Conservation (phyloP, 2,113 vertebrate genomes). For the Catharus fuscescens region DNA sequence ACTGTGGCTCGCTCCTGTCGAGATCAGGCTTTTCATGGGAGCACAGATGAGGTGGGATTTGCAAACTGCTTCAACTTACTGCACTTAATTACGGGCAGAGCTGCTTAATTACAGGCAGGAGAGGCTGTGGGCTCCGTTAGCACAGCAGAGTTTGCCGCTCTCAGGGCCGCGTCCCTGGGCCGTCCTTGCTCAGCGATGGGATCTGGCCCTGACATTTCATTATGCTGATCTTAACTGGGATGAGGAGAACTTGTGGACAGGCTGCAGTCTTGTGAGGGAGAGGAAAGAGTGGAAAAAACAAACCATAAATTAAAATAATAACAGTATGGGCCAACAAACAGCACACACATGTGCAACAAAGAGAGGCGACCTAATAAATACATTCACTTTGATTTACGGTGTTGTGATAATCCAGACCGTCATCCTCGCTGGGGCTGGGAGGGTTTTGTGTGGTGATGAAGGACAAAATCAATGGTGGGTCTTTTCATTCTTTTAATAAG, state of each 20-base stretch:
- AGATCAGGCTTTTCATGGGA: accelerated
- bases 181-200: neutral
- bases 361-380: conserved; percentile 54
- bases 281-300: neutral
- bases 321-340: conserved; percentile 60
- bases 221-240: conserved; percentile 71
- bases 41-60: neutral
- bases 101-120: neutral
- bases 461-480: conserved; percentile 56
- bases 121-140: accelerated
- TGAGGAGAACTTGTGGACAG: conserved; percentile 56
- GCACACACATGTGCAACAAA: conserved; percentile 6
- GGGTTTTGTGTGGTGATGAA: conserved; percentile 37
- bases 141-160: accelerated
- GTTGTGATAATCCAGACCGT: conserved; percentile 17
- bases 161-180: neutral
- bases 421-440: neutral
- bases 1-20: accelerated
- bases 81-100: neutral
- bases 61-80: neutral
- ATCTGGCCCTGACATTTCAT: conserved; percentile 60
- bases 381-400: conserved; percentile 47
- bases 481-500: conserved; percentile 68
- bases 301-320: conserved; percentile 66
- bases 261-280: conserved; percentile 1